Percentiles rank a stretch among this genome's conserved stretches.
Evolutionary conservation across 2,797 vertebrate species (phyloP).

Genomic region (Synaphobranchus kaupii): DNA sequence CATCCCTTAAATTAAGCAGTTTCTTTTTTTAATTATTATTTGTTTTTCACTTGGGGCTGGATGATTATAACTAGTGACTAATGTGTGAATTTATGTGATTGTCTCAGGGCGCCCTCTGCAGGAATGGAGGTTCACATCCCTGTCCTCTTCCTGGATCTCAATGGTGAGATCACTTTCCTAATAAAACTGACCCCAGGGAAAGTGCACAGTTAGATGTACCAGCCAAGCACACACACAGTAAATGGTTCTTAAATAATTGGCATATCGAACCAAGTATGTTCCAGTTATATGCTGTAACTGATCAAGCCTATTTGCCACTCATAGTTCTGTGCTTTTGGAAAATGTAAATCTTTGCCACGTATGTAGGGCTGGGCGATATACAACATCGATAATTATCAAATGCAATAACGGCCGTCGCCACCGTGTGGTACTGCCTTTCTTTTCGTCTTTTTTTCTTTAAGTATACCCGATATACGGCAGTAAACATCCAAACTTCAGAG

Average conservation of each 20-base stretch:
- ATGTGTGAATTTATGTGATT: conserved; percentile 22
- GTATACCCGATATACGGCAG: no score
- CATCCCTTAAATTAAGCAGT: neutral
- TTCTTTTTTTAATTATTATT: neutral
- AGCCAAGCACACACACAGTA: neutral
- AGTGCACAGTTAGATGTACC: neutral
- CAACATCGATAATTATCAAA: no score
- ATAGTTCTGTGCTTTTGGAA: neutral
- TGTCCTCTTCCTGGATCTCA: conserved; percentile 94
- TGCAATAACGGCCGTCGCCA: no score
- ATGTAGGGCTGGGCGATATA: no score
- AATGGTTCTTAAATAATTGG: neutral
- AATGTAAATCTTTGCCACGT: neutral
- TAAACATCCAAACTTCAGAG: no score
- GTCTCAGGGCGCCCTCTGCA: conserved; percentile 83
- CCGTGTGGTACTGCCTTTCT: no score
- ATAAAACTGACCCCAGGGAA: neutral
- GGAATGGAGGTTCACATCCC: conserved; percentile 96
- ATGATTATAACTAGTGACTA: neutral
- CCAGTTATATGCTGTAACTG: neutral
- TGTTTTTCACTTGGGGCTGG: neutral
- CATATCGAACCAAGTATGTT: neutral
- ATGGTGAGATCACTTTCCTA: conserved; percentile 74
- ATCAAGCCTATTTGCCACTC: neutral
- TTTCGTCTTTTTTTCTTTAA: no score